phyloP scores from a whole-genome alignment of 2,113 vertebrate species.

The Silurus asotus region DNA sequence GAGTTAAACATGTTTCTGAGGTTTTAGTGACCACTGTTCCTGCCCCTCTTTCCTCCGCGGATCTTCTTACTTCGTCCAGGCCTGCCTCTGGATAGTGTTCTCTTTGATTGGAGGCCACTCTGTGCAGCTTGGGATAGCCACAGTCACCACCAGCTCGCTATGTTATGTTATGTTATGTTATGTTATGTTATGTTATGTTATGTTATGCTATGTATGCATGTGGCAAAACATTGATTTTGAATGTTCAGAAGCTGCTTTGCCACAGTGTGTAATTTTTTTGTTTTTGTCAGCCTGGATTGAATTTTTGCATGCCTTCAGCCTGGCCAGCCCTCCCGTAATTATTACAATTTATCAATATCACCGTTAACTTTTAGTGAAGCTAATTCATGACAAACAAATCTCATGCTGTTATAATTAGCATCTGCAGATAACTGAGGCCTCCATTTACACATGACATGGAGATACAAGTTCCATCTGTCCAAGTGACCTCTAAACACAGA shows the following conservation, averaged over 20 bases:
- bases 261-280: not conserved
- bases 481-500: constrained; percentile 4
- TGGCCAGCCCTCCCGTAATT: not conserved
- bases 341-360: not conserved
- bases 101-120: too few relatives aligned
- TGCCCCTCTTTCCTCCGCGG: too few relatives aligned
- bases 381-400: not conserved
- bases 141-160: too few relatives aligned
- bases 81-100: too few relatives aligned
- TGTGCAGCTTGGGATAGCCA: too few relatives aligned
- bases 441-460: constrained; percentile 12
- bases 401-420: not conserved
- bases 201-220: not conserved
- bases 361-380: too few relatives aligned
- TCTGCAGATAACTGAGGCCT: not conserved
- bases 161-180: too few relatives aligned
- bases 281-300: not conserved
- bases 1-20: too few relatives aligned
- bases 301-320: not conserved
- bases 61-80: too few relatives aligned
- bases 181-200: too few relatives aligned
- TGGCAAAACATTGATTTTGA: not conserved
- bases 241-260: not conserved
- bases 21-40: too few relatives aligned
- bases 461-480: constrained; percentile 10